A percentile compares a stretch with the other conserved stretches of the same genome.
phyloP scores from a whole-genome alignment of 37 sponge, comb jelly and placozoan species.

The Mnemiopsis leidyi region DNA sequence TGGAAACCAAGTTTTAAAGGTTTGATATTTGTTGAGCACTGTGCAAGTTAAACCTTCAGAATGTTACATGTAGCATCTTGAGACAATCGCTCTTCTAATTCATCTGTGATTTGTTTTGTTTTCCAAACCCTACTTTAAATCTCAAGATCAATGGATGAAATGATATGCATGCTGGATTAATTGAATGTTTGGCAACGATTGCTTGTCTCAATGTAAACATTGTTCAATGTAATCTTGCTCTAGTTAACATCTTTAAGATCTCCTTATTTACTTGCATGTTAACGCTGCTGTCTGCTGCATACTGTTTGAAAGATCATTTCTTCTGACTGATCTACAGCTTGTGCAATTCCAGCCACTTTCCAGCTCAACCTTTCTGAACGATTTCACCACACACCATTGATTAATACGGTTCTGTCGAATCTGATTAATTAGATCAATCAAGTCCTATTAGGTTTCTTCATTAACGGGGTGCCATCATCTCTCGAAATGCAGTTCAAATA shows the following conservation, averaged over 20 bases:
- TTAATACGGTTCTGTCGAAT: neutral
- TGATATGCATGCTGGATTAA: constrained; percentile 47
- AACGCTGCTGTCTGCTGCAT: constrained; percentile 58
- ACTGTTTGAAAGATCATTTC: neutral
- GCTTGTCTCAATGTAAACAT: constrained; percentile 55
- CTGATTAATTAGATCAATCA: neutral
- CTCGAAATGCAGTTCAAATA: neutral
- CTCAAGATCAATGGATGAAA: constrained; percentile 8
- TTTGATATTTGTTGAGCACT: constrained; percentile 17
- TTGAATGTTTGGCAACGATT: constrained; percentile 41
- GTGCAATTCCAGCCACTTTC: neutral
- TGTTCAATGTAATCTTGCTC: constrained; percentile 38
- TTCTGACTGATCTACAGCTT: neutral
- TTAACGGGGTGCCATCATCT: neutral
- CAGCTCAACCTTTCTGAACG: neutral
- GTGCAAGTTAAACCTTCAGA: constrained; percentile 39
- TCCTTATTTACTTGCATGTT: constrained; percentile 32
- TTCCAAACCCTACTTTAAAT: neutral
- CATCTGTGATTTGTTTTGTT: constrained; percentile 31
- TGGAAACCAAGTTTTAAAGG: constrained; percentile 45
- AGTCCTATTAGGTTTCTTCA: neutral
- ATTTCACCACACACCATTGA: neutral
- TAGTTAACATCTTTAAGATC: neutral
- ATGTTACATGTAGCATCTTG: constrained; percentile 56
- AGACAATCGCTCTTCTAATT: neutral